Percentiles rank a stretch among this genome's conserved stretches.
phyloP scores from a whole-genome alignment of 2,888 invertebrate genomes.

The Lepidocyrtinus sp. region DNA sequence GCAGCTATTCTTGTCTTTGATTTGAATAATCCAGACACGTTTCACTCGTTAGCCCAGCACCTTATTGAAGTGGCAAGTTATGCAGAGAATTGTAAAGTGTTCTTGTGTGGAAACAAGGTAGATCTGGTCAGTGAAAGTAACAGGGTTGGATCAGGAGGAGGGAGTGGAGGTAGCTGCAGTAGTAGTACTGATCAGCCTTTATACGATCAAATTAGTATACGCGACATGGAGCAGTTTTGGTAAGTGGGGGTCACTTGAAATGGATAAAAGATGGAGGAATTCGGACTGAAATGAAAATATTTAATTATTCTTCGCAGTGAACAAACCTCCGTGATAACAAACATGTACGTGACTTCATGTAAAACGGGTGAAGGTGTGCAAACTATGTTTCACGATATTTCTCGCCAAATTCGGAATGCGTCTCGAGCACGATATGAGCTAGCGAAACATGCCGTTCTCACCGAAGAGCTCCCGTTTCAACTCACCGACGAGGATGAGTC shows the following conservation, averaged over 20 bases:
- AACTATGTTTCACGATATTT: constrained; percentile 92
- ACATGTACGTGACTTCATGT: constrained; percentile 91
- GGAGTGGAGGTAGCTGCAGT: background rate
- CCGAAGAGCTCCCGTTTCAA: constrained; percentile 40
- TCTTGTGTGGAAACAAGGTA: constrained; percentile 92
- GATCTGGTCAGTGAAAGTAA: constrained; percentile 81
- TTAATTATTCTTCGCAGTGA: constrained; percentile 79
- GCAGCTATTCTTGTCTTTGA: constrained; percentile 94
- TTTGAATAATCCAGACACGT: constrained; percentile 91
- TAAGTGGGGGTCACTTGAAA: background rate
- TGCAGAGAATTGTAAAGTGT: constrained; percentile 95
- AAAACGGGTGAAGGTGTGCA: constrained; percentile 88
- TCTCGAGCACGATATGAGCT: constrained; percentile 88
- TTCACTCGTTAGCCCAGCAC: constrained; percentile 93
- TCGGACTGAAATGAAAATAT: background rate
- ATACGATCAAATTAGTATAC: constrained; percentile 37
- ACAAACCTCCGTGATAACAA: constrained; percentile 91
- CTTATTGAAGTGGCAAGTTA: constrained; percentile 93
- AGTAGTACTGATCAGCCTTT: background rate
- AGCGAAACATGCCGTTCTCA: constrained; percentile 74
- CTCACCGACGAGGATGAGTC: constrained; percentile 16
- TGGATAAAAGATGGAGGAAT: background rate
- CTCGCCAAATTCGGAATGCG: constrained; percentile 83
- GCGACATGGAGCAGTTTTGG: constrained; percentile 42
- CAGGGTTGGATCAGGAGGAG: background rate